Evolutionary conservation across 2,113 vertebrate species (phyloP).

Genomic region (Cavia aperea): DNA sequence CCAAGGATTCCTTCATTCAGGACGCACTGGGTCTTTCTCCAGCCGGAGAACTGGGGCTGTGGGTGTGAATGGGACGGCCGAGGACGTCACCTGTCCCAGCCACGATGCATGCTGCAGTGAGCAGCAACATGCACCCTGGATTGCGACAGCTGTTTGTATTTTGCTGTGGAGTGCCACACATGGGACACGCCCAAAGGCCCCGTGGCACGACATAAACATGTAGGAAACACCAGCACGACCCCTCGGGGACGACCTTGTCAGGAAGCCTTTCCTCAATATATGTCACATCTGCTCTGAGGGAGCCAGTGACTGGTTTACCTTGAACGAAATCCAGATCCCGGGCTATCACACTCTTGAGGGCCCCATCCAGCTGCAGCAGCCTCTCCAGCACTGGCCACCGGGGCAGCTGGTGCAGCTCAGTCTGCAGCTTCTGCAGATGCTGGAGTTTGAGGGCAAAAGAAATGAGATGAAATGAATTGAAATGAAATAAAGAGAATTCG

Average conservation of each 20-base stretch:
- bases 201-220: background rate
- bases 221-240: background rate
- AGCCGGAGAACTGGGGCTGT: accelerated
- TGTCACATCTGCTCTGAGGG: background rate
- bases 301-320: constrained; percentile 56
- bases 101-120: background rate
- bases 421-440: constrained; percentile 44
- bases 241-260: background rate
- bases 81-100: background rate
- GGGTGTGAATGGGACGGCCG: background rate
- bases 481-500: background rate
- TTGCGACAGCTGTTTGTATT: background rate
- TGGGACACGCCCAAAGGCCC: background rate
- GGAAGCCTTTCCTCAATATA: background rate
- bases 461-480: background rate
- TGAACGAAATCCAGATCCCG: constrained; percentile 56
- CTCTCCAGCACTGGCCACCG: constrained; percentile 26
- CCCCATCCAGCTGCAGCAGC: constrained; percentile 34
- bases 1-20: background rate
- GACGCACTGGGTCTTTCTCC: background rate
- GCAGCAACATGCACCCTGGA: background rate
- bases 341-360: constrained; percentile 38
- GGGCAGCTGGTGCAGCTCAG: background rate
- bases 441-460: constrained; percentile 47
- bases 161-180: background rate